phyloP scores from a whole-genome alignment of 2,113 vertebrate species.

The Siphamia tubifer region DNA sequence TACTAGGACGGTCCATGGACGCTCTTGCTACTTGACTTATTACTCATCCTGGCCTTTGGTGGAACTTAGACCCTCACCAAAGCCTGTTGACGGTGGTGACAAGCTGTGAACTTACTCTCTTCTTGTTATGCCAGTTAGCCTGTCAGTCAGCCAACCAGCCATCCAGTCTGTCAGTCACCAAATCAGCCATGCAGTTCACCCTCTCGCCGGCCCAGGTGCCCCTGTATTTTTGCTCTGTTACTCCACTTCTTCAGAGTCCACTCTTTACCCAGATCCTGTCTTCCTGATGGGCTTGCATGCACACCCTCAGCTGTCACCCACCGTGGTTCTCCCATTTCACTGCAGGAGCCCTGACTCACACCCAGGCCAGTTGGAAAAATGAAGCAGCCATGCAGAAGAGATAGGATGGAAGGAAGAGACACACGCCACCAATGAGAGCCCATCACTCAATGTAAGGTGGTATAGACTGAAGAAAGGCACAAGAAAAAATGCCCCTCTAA shows the following conservation, averaged over 20 bases:
- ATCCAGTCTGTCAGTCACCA: slow-evolving; percentile 5
- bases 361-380: slow-evolving; percentile 54
- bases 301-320: slow-evolving; percentile 9
- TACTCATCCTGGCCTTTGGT: slow-evolving; percentile 58
- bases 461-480: background rate
- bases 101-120: slow-evolving; percentile 22
- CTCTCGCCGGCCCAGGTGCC: background rate
- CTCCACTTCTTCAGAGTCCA: background rate
- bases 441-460: slow-evolving; percentile 14
- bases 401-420: slow-evolving; percentile 24
- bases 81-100: slow-evolving; percentile 22
- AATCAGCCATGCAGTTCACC: slow-evolving; percentile 4
- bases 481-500: too few species aligned
- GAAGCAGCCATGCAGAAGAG: slow-evolving; percentile 63
- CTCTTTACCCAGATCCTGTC: background rate
- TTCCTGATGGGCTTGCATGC: background rate
- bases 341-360: slow-evolving; percentile 63
- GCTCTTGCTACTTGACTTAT: slow-evolving; percentile 42
- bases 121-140: slow-evolving; percentile 30
- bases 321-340: slow-evolving; percentile 44
- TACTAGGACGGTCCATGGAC: slow-evolving; percentile 11
- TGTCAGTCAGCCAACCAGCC: slow-evolving; percentile 32
- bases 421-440: slow-evolving; percentile 43
- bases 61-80: slow-evolving; percentile 36
- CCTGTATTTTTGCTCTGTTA: too few species aligned